These are phyloP conservation scores for Taurulus bubalis DNA, from an alignment of 2,113 vertebrate species.

Conservation along the genomic window DNA sequence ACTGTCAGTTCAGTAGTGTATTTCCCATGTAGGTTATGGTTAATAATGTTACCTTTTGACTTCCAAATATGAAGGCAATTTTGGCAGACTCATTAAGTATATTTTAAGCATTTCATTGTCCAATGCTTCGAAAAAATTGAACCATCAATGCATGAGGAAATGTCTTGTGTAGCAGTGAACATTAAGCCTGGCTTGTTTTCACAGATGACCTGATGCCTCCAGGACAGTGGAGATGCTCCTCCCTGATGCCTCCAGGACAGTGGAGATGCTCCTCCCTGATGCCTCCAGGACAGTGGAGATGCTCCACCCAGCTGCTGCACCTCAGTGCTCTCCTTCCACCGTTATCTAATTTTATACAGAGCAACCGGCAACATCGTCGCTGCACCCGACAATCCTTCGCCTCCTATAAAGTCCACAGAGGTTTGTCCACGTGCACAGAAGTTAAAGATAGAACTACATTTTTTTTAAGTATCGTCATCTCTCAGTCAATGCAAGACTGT, in stretches of 20 bases:
- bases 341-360: neutral
- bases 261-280: conserved; percentile 31
- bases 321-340: conserved; percentile 39
- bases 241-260: too few species aligned
- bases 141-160: neutral
- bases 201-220: conserved; percentile 21
- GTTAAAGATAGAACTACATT: neutral
- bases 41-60: neutral
- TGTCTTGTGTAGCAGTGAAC: neutral
- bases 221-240: too few species aligned
- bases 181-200: neutral
- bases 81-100: neutral
- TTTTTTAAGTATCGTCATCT: neutral
- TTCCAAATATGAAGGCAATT: neutral
- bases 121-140: neutral
- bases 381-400: neutral
- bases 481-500: neutral
- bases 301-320: conserved; percentile 51
- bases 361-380: conserved; percentile 7
- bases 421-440: conserved; percentile 47
- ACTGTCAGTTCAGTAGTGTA: neutral
- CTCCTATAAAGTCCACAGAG: conserved; percentile 48
- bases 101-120: neutral
- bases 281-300: conserved; percentile 13
- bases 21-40: neutral